Percentiles rank a stretch among this genome's conserved stretches.
These are phyloP conservation scores for Reticulitermes speratus DNA, from an alignment of 1,140 invertebrate genomes.

Conservation along the genomic window DNA sequence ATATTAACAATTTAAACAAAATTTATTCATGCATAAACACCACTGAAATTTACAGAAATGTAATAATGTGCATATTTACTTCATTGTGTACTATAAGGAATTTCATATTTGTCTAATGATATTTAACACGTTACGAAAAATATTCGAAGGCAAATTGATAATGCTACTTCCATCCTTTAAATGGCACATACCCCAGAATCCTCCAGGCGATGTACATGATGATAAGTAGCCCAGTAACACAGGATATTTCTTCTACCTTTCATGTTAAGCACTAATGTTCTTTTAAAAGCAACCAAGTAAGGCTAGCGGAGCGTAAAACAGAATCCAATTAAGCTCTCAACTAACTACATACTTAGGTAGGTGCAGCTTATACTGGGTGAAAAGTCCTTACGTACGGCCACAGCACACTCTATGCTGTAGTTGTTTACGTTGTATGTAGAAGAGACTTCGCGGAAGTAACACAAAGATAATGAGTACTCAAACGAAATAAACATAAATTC, in stretches of 20 bases:
- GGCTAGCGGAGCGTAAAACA: not conserved
- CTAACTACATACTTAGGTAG: slow-evolving; percentile 1
- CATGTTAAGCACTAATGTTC: not conserved
- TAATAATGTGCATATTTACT: too few relatives aligned
- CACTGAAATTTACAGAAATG: too few relatives aligned
- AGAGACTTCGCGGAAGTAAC: not conserved
- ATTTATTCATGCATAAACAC: too few relatives aligned
- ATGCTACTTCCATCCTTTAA: too few relatives aligned
- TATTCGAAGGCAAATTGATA: too few relatives aligned
- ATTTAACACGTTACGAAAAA: too few relatives aligned
- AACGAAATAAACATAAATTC: not conserved
- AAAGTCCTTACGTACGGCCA: not conserved
- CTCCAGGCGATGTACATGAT: too few relatives aligned
- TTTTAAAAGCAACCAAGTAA: not conserved
- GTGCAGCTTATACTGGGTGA: not conserved
- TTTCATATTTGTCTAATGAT: too few relatives aligned
- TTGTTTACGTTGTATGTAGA: not conserved
- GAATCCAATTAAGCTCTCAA: not conserved
- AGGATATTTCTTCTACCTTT: not conserved
- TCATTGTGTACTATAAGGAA: too few relatives aligned
- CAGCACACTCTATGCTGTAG: not conserved
- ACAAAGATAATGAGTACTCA: not conserved
- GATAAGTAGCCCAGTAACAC: not conserved
- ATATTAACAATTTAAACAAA: too few relatives aligned
- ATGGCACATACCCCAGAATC: too few relatives aligned